phyloP scores from a whole-genome alignment of 1,140 invertebrate genomes.

The Drosophila ogumai region DNA sequence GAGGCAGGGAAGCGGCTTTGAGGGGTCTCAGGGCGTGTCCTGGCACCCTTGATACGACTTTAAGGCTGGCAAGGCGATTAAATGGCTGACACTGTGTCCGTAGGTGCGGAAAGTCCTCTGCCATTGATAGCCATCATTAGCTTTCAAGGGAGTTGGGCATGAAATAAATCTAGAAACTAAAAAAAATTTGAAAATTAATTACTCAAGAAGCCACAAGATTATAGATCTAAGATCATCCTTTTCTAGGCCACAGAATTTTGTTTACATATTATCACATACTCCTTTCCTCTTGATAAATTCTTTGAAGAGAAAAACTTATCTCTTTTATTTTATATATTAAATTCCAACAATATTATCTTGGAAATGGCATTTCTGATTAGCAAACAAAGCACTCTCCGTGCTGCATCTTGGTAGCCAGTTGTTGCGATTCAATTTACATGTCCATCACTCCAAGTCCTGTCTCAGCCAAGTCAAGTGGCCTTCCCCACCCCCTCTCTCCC shows the following conservation, averaged over 20 bases:
- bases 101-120: conserved; percentile 5
- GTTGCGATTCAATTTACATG: conserved; percentile 47
- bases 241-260: background rate
- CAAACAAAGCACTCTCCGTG: background rate
- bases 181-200: background rate
- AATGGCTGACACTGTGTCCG: background rate
- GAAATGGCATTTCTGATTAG: background rate
- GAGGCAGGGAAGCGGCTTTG: background rate
- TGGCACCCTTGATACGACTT: conserved; percentile 6
- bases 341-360: background rate
- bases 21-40: background rate
- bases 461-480: conserved; percentile 20
- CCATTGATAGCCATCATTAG: conserved; percentile 22
- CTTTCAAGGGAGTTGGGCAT: no score
- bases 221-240: no score
- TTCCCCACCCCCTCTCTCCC: background rate
- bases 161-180: background rate
- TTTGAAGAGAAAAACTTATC: no score
- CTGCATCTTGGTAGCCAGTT: conserved; percentile 27
- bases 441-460: conserved; percentile 27
- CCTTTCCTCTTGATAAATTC: background rate
- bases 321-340: background rate
- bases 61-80: conserved; percentile 23
- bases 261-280: background rate
- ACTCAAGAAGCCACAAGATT: background rate